phyloP scores from a whole-genome alignment of 2,888 invertebrate species.

The Pocota personata region DNA sequence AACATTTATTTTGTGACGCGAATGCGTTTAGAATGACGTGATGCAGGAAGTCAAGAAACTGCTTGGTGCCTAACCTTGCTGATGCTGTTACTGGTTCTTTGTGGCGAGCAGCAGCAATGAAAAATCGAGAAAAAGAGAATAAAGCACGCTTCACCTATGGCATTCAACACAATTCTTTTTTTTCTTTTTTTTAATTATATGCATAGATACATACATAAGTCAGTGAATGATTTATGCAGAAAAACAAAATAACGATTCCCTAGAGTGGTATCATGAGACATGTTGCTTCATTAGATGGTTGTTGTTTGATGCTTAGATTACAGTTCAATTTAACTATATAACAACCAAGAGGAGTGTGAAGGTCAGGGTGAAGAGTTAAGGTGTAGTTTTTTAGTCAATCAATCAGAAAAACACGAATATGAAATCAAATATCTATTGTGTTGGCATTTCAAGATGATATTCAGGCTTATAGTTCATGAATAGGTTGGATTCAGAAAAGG shows the following conservation, averaged over 20 bases:
- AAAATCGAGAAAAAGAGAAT: neutral
- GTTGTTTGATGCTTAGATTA: neutral
- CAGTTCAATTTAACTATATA: conserved; percentile 4
- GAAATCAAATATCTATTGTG: conserved; percentile 35
- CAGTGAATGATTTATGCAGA: conserved; percentile 20
- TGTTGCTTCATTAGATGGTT: neutral
- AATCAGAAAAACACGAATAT: conserved; percentile 19
- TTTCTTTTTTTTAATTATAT: neutral
- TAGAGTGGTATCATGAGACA: neutral
- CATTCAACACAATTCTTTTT: conserved; percentile 6
- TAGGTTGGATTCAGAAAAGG: neutral
- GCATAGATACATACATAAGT: neutral
- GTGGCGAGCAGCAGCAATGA: neutral
- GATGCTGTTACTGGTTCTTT: conserved; percentile 14
- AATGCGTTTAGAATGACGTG: conserved; percentile 21
- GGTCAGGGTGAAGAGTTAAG: conserved; percentile 49
- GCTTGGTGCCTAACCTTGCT: conserved; percentile 30
- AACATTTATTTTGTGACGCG: conserved; percentile 31
- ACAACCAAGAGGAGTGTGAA: conserved; percentile 34
- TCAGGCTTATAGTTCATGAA: neutral
- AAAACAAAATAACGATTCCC: neutral
- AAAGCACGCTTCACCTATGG: conserved; percentile 10
- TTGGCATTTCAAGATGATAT: conserved; percentile 61
- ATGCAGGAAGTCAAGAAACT: conserved; percentile 55
- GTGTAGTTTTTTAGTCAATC: conserved; percentile 29